Percentiles rank a stretch among this genome's conserved stretches.
These are phyloP conservation scores for Pangasius djambal DNA, from an alignment of 2,797 vertebrate genomes.

Conservation along the genomic window DNA sequence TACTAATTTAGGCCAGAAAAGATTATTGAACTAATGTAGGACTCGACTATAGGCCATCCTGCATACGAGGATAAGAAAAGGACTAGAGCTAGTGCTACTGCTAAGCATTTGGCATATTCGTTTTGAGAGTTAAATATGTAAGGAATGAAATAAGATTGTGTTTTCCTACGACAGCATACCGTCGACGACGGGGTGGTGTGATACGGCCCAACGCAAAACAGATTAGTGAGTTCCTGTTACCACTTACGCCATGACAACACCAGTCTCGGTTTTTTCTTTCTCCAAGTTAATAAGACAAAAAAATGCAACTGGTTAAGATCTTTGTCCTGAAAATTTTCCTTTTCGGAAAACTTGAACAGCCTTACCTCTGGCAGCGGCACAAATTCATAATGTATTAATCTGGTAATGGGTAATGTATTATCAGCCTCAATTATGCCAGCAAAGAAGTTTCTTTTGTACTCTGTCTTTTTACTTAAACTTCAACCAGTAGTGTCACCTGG, in stretches of 20 bases:
- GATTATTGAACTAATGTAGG: conserved; percentile 47
- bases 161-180: too few species aligned
- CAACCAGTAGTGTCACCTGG: not conserved
- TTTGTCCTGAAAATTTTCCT: not conserved
- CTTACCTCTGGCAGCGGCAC: not conserved
- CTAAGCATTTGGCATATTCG: not conserved
- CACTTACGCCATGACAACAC: too few species aligned
- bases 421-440: not conserved
- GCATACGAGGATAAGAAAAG: not conserved
- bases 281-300: not conserved
- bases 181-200: not conserved
- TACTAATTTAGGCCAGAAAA: conserved; percentile 48
- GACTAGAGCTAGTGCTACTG: not conserved
- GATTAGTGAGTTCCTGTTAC: not conserved
- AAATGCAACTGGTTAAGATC: too few species aligned
- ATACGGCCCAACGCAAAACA: not conserved
- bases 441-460: not conserved
- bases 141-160: not conserved
- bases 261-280: not conserved
- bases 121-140: not conserved
- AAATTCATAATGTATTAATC: not conserved
- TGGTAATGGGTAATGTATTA: not conserved
- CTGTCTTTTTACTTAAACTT: conserved; percentile 9
- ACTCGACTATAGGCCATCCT: conserved; percentile 27
- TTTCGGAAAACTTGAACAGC: not conserved